Conservation (phyloP, 2,888 invertebrate species). For the Epirrhoe alternata region DNA sequence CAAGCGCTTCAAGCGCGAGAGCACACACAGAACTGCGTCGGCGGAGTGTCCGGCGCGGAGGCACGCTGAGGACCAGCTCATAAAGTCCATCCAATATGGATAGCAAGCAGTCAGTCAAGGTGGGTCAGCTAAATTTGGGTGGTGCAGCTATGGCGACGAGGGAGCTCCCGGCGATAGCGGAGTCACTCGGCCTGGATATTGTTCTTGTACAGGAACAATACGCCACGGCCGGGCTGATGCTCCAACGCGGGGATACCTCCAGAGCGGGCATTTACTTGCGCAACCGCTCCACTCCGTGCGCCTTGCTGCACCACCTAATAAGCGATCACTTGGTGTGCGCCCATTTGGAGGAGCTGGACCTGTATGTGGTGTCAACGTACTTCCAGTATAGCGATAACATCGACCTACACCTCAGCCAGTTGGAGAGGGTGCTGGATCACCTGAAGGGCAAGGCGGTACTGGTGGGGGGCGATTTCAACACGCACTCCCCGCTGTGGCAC, state of each 20-base stretch:
- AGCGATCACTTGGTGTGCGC: constrained; percentile 33
- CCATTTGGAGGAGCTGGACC: neutral
- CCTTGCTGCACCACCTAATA: constrained; percentile 36
- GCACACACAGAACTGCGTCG: too few relatives aligned
- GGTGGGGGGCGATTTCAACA: too few relatives aligned
- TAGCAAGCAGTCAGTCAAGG: neutral
- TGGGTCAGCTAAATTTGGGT: constrained; percentile 46
- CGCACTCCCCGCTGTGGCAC: too few relatives aligned
- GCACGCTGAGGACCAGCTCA: too few relatives aligned
- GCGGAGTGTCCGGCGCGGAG: too few relatives aligned
- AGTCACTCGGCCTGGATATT: constrained; percentile 33
- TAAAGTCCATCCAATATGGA: constrained; percentile 27
- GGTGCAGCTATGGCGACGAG: constrained; percentile 36
- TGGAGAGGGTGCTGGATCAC: too few relatives aligned
- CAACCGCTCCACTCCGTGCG: constrained; percentile 8
- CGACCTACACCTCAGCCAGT: too few relatives aligned
- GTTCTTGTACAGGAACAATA: constrained; percentile 49
- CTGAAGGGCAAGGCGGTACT: too few relatives aligned
- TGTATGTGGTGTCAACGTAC: constrained; percentile 30
- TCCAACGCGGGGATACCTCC: constrained; percentile 21
- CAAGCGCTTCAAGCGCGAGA: constrained; percentile 24
- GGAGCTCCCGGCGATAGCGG: constrained; percentile 40
- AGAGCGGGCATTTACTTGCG: constrained; percentile 39
- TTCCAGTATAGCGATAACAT: too few relatives aligned
- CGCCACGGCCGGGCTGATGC: neutral